These are phyloP conservation scores for Calliphora vicina DNA, from an alignment of 1,140 invertebrate genomes.

Conservation along the genomic window DNA sequence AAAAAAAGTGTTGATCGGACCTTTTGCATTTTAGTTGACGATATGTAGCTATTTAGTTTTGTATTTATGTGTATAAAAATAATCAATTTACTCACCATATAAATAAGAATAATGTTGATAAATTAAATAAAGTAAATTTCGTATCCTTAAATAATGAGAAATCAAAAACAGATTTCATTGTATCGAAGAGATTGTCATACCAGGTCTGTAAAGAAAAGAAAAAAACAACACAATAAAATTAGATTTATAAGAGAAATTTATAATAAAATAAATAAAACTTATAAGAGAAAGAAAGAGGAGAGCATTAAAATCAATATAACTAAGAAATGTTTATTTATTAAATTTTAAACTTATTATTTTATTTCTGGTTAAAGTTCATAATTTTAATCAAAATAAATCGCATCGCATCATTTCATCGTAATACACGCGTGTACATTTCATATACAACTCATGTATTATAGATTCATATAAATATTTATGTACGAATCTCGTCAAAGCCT, in stretches of 20 bases:
- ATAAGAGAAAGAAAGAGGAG: too few species aligned
- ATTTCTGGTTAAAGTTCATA: conserved; percentile 2
- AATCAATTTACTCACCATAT: conserved; percentile 74
- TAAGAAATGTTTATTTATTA: neutral
- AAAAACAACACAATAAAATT: neutral
- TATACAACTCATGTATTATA: too few species aligned
- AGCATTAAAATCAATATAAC: too few species aligned
- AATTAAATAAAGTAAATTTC: conserved; percentile 80
- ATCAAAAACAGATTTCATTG: conserved; percentile 78
- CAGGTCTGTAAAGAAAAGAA: conserved; percentile 72
- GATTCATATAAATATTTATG: too few species aligned
- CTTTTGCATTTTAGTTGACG: too few species aligned
- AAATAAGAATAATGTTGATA: conserved; percentile 86
- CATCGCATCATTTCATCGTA: neutral
- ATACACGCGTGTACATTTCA: neutral
- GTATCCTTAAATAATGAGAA: conserved; percentile 81
- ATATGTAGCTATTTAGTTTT: too few species aligned
- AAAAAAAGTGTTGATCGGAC: too few species aligned
- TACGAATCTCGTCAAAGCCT: neutral
- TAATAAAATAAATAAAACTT: neutral
- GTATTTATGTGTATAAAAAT: too few species aligned
- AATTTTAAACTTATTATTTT: neutral
- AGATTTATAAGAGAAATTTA: neutral
- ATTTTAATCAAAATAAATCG: neutral
- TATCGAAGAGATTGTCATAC: conserved; percentile 75